Evolutionary conservation across 2,888 invertebrate species (phyloP), one percentile per base, ranked within the genome.

Genomic region (Scaptomyza tumidula): DNA sequence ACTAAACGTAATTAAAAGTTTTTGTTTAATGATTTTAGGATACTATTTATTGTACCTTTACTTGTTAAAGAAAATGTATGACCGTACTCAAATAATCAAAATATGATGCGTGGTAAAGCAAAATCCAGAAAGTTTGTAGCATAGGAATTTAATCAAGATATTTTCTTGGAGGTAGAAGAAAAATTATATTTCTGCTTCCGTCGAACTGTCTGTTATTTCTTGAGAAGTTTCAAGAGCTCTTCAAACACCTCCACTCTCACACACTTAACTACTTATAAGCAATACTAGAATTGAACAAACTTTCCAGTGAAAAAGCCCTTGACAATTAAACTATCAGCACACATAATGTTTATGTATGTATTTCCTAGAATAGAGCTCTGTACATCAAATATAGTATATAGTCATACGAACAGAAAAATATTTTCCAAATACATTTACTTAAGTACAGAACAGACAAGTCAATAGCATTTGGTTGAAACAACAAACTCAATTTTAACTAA

Each of bases 401-500:
- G 11, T 52, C 14, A 14, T 37, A 24, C 24, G n/a, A 11, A n/a
- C 27, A 24, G 24, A 27, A n/a, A 35, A 50, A 6, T n/a, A 3
- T 27, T 45, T 13, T 44, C 6, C 11, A 19, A 24, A 13, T n/a
- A 37, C 24, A 37, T 37, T 31, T 14, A 35, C 35, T 24, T 33
- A 37, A 19, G 50, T 46, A n/a, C 10, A 19, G 41, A 49, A n/a
- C 10, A 19, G 41, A 50, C 13, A 31, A 41, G 55, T 33, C 43
- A 45, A 44, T 31, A 33, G 27, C 57, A 50, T 58, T 59, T 49
- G 46, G 60, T 63, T 65, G 60, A 65, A 75, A 60, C 70, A 61
- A 66, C 57, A 58, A 70, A 64, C 53, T 54, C 41, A 71, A 58
- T 50, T 67, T 57, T 48, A 54, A 50, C 46, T 60, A 77, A 75